These are phyloP conservation scores for Tetranychus piercei DNA, from an alignment of 2,888 invertebrate species.

Conservation along the genomic window DNA sequence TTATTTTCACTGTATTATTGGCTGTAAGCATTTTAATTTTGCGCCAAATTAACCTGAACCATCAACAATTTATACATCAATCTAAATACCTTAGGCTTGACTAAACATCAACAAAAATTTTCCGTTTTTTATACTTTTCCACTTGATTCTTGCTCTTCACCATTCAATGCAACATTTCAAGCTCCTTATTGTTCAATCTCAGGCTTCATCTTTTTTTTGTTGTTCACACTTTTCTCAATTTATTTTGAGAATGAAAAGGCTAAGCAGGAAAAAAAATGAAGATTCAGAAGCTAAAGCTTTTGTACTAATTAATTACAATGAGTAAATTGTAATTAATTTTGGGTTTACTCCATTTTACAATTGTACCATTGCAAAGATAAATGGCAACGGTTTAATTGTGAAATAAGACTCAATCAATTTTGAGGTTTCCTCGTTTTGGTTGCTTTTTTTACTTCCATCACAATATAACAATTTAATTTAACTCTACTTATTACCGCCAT, in stretches of 20 bases:
- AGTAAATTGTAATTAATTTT: neutral
- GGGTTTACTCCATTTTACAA: neutral
- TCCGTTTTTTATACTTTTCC: neutral
- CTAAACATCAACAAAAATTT: neutral
- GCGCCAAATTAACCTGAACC: neutral
- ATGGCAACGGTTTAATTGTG: too few relatives aligned
- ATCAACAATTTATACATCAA: neutral
- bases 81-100: neutral
- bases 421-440: too few relatives aligned
- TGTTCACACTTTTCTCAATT: neutral
- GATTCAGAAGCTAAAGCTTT: too few relatives aligned
- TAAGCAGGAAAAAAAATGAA: too few relatives aligned
- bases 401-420: too few relatives aligned
- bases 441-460: too few relatives aligned
- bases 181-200: neutral
- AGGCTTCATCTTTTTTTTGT: conserved; percentile 2
- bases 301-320: neutral
- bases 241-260: too few relatives aligned
- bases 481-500: too few relatives aligned
- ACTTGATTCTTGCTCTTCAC: neutral
- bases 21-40: neutral
- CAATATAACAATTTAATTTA: too few relatives aligned
- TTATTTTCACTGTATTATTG: neutral
- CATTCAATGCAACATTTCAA: neutral
- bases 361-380: neutral